Base-by-base conservation (phyloP, 2,797 vertebrate genomes). In the Enteromius anoplus region DNA sequence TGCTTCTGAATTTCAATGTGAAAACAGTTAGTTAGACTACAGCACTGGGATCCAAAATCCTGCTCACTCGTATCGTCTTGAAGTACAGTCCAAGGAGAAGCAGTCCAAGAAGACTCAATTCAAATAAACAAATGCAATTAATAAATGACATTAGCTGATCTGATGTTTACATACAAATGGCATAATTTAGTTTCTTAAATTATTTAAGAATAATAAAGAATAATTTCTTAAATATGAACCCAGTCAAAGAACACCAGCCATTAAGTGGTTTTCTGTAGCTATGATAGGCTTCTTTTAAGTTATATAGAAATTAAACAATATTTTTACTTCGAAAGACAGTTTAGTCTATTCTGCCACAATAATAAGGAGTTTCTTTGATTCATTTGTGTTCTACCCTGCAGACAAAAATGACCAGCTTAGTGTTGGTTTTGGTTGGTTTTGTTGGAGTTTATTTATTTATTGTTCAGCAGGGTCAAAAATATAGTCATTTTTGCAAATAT, bases 11-110 rank as follows among this genome's bases (percentile, higher is more conserved):
- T 81, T 85, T 71, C n/a, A 42, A 73, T 82, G 83, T 89, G 86
- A 91, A 90, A 85, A 87, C 76, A 40, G 78, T 34, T 72, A 51
- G 84, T 85, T 90, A 65, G 75, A 84, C 89, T 88, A 85, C 70
- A 58, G 40, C 37, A 12, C 11, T 51, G n/a, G 60, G 29, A 75
- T 78, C 60, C 75, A 32, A 64, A 70, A 23, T 23, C 11, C n/a
- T 34, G n/a, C 60, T 75, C 12, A 12, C 17, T 29, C 12, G 21
- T 55, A 34, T 60, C 40, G 2, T 14, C 51, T 49, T 85, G 69
- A 80, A 85, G 80, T 76, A 75, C 70, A 53, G 64, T 23, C 51
- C 69, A 69, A 85, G 71, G 78, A 55, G 64, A 73, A 26, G 49
- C 64, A 40, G 2, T 51, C 21, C 42, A 71, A 45, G 70, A 51